Evolutionary conservation across 2,113 vertebrate genomes (phyloP).

Genomic region (Vidua macroura): DNA sequence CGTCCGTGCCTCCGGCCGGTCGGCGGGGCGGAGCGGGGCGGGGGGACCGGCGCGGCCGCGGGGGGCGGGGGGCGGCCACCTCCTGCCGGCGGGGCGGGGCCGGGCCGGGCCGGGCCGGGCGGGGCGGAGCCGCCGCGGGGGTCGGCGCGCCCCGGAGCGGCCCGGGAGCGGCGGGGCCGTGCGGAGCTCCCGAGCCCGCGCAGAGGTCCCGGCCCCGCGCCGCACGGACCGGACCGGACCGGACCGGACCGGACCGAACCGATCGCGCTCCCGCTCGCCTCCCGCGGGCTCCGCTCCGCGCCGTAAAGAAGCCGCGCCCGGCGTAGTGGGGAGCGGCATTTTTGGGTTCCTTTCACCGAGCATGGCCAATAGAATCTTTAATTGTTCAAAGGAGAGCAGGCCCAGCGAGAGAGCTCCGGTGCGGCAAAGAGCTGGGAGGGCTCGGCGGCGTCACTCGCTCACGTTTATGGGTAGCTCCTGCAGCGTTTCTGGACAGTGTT

Average conservation of each 20-base stretch:
- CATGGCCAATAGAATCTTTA: background rate
- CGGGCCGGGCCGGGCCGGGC: too few relatives aligned
- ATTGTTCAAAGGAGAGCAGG: background rate
- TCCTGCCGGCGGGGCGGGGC: too few relatives aligned
- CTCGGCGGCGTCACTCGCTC: accelerated
- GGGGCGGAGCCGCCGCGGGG: too few relatives aligned
- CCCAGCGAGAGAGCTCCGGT: background rate
- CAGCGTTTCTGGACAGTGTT: background rate
- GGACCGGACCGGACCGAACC: too few relatives aligned
- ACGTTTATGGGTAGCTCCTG: background rate
- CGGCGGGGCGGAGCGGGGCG: too few relatives aligned
- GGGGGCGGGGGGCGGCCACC: too few relatives aligned
- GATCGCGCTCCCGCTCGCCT: background rate
- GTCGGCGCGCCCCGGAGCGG: too few relatives aligned
- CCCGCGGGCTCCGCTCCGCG: background rate
- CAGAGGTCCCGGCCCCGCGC: background rate
- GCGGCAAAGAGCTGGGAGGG: background rate
- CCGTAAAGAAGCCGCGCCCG: constrained; percentile 18
- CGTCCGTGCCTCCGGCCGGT: background rate
- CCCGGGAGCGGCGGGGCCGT: too few relatives aligned
- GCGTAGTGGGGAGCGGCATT: too few relatives aligned
- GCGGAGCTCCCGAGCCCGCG: too few relatives aligned
- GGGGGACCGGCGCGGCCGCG: too few relatives aligned
- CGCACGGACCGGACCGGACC: background rate
- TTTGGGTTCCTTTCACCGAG: background rate